A percentile compares a stretch with the other conserved stretches of the same genome.
Evolutionary conservation across 1,140 invertebrate genomes (phyloP).

Genomic region (Reticulitermes speratus): DNA sequence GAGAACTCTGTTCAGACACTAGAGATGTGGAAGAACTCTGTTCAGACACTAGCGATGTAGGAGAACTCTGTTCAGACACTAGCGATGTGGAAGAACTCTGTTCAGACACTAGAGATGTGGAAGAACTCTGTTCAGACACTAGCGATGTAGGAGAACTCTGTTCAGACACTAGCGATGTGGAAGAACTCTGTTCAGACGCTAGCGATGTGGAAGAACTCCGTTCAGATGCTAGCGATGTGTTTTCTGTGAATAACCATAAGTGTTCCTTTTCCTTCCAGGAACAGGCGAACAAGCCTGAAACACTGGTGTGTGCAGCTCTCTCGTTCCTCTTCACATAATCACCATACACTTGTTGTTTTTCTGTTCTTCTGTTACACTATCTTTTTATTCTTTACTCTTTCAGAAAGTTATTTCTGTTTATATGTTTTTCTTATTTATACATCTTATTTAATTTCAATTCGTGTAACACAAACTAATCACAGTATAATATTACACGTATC

Average conservation of each 20-base stretch:
- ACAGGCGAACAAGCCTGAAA: background rate
- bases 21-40: too few relatives aligned
- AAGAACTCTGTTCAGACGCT: background rate
- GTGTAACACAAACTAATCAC: slow-evolving; percentile 12
- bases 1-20: too few relatives aligned
- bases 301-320: slow-evolving; percentile 11
- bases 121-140: too few relatives aligned
- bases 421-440: background rate
- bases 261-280: slow-evolving; percentile 13
- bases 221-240: background rate
- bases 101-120: too few relatives aligned
- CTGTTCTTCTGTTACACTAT: slow-evolving; percentile 16
- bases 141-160: too few relatives aligned
- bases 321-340: background rate
- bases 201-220: background rate
- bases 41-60: too few relatives aligned
- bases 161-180: too few relatives aligned
- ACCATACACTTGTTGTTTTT: background rate
- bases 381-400: background rate
- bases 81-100: too few relatives aligned
- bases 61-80: too few relatives aligned
- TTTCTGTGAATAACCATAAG: background rate
- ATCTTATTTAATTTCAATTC: background rate
- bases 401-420: background rate
- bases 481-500: background rate